phyloP scores from a whole-genome alignment of 2,888 invertebrate genomes.

The Lithophane socia region DNA sequence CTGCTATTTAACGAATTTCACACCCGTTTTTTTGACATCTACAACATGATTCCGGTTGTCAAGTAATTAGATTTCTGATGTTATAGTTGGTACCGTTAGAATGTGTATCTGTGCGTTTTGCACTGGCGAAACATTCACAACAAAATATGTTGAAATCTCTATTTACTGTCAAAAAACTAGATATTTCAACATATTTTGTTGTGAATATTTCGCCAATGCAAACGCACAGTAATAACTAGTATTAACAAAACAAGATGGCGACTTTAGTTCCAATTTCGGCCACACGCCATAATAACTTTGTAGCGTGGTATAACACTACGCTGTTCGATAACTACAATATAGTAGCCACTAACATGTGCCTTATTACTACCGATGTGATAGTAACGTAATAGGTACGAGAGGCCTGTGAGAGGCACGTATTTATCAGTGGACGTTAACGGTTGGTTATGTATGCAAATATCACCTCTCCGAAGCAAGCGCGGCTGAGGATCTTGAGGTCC shows the following conservation, averaged over 20 bases:
- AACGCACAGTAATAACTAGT: too few species aligned
- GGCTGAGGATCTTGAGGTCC: slow-evolving; percentile 58
- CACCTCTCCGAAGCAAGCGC: slow-evolving; percentile 60
- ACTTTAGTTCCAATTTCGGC: too few species aligned
- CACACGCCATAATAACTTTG: too few species aligned
- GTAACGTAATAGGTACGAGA: background rate
- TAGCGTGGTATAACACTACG: background rate
- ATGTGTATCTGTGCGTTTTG: too few species aligned
- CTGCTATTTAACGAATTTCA: background rate
- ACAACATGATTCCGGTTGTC: background rate
- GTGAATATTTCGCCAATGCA: too few species aligned
- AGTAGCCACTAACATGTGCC: background rate
- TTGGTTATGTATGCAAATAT: slow-evolving; percentile 48
- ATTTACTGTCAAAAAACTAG: too few species aligned
- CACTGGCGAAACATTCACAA: too few species aligned
- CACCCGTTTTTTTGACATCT: background rate
- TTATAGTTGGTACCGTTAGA: background rate
- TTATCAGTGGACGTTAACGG: slow-evolving; percentile 1
- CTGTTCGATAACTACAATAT: background rate
- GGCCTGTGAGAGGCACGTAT: background rate
- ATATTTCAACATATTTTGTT: too few species aligned
- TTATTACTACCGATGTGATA: slow-evolving; percentile 4
- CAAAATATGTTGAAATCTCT: too few species aligned
- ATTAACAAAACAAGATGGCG: too few species aligned
- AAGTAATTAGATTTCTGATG: background rate